Evolutionary conservation across 64 coral and sea anemone species (phyloP).

Genomic region (Montipora cactus): DNA sequence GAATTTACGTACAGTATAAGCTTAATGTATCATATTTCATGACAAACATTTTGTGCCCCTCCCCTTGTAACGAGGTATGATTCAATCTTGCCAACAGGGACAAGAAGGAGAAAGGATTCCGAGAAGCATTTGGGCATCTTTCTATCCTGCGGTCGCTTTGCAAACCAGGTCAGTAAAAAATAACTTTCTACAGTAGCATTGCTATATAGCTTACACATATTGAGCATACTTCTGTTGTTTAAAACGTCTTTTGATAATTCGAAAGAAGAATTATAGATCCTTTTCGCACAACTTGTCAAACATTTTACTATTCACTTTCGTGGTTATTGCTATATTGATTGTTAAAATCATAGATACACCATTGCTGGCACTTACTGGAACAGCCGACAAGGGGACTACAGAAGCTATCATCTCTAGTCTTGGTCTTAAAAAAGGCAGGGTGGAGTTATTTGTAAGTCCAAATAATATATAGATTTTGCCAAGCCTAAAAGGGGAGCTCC

Average conservation of each 20-base stretch:
- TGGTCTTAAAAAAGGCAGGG: neutral
- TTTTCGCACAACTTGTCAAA: too few species aligned
- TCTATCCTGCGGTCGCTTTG: slow-evolving; percentile 17
- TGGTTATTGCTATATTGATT: too few species aligned
- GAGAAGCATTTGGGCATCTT: slow-evolving; percentile 32
- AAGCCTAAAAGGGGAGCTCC: too few species aligned
- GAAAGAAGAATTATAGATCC: too few species aligned
- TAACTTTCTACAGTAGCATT: neutral
- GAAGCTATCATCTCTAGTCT: neutral
- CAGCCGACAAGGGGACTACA: neutral
- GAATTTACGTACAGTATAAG: neutral
- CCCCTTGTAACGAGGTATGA: neutral
- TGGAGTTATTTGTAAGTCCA: slow-evolving; percentile 40
- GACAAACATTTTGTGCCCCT: neutral
- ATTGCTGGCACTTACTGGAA: too few species aligned
- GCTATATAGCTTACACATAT: too few species aligned
- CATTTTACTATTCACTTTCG: too few species aligned
- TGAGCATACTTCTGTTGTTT: too few species aligned
- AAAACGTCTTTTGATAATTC: too few species aligned
- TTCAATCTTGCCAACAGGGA: neutral
- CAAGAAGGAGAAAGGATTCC: slow-evolving; percentile 11
- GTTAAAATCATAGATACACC: too few species aligned
- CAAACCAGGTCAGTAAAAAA: neutral
- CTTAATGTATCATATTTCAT: neutral
- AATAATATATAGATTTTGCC: neutral